A percentile compares a stretch with the other conserved stretches of the same genome.
Conservation (phyloP, 2,113 vertebrate genomes). For the Psophia crepitans region DNA sequence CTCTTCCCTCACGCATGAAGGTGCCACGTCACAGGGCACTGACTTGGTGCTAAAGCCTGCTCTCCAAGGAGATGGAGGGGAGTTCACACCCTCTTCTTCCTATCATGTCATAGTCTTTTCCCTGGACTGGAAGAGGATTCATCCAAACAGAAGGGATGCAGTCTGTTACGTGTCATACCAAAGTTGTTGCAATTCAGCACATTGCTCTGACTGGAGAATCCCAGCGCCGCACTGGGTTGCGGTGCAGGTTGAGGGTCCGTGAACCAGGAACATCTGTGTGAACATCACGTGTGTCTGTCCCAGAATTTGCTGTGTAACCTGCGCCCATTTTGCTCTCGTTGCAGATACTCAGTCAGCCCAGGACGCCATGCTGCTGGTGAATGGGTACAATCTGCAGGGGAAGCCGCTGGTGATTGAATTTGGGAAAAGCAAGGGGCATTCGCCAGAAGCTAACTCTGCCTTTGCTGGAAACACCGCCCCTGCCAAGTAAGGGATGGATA, state of each 20-base stretch:
- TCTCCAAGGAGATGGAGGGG: background rate
- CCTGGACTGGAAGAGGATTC: background rate
- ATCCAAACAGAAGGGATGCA: background rate
- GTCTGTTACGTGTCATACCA: rapidly evolving
- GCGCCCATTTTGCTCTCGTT: background rate
- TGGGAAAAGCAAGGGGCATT: constrained; percentile 74
- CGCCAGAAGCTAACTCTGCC: background rate
- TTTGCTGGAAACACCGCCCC: background rate
- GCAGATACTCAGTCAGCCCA: constrained; percentile 78
- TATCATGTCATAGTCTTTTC: rapidly evolving
- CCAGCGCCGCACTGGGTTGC: rapidly evolving
- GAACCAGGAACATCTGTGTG: background rate
- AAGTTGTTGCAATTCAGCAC: no score
- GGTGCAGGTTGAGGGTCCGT: background rate
- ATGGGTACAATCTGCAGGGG: constrained; percentile 85
- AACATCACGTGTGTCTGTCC: rapidly evolving
- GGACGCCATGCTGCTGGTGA: constrained; percentile 80
- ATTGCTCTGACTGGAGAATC: background rate
- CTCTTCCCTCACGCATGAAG: background rate
- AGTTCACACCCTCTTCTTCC: background rate
- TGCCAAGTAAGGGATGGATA: constrained; percentile 22
- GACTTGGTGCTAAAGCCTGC: background rate
- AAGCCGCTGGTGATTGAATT: constrained; percentile 90
- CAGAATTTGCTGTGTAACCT: background rate
- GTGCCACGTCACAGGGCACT: background rate